phyloP scores from a whole-genome alignment of 2,113 vertebrate genomes.

The Indri indri region DNA sequence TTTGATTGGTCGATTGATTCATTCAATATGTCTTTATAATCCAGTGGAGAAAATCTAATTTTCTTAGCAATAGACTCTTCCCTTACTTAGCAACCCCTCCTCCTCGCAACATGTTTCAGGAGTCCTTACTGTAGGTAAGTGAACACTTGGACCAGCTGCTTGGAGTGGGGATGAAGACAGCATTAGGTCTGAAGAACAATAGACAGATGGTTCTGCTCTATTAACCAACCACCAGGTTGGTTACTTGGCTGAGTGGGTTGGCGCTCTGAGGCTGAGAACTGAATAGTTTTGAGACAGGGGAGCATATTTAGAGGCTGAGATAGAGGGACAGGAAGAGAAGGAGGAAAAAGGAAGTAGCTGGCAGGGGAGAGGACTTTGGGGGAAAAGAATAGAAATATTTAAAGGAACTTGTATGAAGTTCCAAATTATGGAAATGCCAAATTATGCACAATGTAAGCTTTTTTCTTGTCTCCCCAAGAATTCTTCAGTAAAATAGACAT shows the following conservation, averaged over 20 bases:
- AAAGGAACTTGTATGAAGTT: background rate
- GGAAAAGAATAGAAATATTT: constrained; percentile 36
- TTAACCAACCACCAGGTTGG: background rate
- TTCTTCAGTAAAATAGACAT: background rate
- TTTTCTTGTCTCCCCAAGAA: background rate
- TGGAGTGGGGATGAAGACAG: background rate
- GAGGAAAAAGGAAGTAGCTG: background rate
- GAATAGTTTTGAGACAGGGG: background rate
- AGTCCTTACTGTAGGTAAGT: background rate
- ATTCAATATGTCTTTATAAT: background rate
- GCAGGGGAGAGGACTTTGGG: background rate
- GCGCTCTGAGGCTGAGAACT: background rate
- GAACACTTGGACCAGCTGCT: background rate
- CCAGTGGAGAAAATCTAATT: background rate
- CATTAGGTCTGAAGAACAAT: background rate
- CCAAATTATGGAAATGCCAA: too few relatives aligned
- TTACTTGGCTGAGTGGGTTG: background rate
- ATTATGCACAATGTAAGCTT: background rate
- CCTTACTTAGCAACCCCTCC: background rate
- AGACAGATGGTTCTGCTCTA: background rate
- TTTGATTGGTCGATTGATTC: background rate
- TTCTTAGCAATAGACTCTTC: background rate
- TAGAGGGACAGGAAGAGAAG: background rate
- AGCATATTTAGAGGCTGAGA: background rate
- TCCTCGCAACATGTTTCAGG: background rate